A percentile compares a stretch with the other conserved stretches of the same genome.
phyloP scores from a whole-genome alignment of 2,888 invertebrate genomes.

The Ornithoptera priamus region DNA sequence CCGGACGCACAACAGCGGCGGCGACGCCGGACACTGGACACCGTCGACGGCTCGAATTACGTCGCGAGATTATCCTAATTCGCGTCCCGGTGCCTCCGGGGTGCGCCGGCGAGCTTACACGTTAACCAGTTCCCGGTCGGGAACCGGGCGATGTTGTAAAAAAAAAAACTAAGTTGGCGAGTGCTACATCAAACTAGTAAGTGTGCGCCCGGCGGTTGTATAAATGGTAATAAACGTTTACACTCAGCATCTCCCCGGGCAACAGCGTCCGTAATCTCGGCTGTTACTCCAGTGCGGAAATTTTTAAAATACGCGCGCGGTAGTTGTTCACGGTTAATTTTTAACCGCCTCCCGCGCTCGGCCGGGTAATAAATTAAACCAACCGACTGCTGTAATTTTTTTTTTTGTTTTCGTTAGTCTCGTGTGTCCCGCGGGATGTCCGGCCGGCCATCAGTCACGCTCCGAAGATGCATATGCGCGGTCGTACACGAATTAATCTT shows the following conservation, averaged over 20 bases:
- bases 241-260: constrained; percentile 66
- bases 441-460: constrained; percentile 63
- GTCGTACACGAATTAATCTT: constrained; percentile 43
- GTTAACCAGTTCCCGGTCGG: constrained; percentile 60
- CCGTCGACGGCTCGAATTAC: constrained; percentile 73
- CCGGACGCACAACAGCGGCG: constrained; percentile 51
- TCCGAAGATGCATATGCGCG: constrained; percentile 42
- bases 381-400: constrained; percentile 37
- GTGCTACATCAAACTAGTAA: constrained; percentile 58
- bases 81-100: constrained; percentile 52
- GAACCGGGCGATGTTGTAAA: constrained; percentile 63
- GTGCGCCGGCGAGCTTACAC: constrained; percentile 61
- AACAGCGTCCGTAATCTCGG: constrained; percentile 71
- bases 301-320: constrained; percentile 62
- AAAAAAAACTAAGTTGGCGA: constrained; percentile 49
- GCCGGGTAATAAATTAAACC: constrained; percentile 60
- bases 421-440: constrained; percentile 57
- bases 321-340: constrained; percentile 70
- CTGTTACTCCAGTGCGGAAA: constrained; percentile 68
- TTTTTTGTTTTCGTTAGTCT: constrained; percentile 37
- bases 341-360: constrained; percentile 72
- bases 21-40: constrained; percentile 69
- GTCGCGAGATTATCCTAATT: constrained; percentile 66
- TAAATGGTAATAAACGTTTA: constrained; percentile 74
- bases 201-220: constrained; percentile 49